Conservation (phyloP, 92 coral and sea anemone species). For the Heteractis magnifica region DNA sequence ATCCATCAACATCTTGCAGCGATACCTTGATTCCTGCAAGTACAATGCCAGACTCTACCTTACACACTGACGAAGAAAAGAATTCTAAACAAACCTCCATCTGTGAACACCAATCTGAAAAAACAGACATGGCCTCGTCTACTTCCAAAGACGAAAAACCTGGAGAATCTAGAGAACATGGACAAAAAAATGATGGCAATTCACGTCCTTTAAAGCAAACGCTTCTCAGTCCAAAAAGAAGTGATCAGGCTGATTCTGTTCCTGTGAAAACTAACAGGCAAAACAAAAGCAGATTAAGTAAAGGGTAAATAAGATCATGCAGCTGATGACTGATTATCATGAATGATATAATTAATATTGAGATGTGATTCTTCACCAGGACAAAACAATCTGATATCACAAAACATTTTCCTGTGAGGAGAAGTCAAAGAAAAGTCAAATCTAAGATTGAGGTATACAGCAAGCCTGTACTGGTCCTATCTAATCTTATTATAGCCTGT, state of each 20-base stretch:
- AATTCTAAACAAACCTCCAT: not conserved
- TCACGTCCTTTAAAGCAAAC: not conserved
- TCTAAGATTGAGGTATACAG: conserved; percentile 67
- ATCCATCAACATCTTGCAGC: not conserved
- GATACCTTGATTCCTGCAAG: not conserved
- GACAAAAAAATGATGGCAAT: not conserved
- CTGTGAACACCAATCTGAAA: not conserved
- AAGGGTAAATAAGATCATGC: conserved; percentile 13
- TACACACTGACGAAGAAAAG: not conserved
- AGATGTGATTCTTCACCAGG: conserved; percentile 10
- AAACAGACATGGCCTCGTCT: not conserved
- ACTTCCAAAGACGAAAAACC: not conserved
- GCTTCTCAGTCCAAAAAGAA: conserved; percentile 22
- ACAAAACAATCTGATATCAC: conserved; percentile 68
- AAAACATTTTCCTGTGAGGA: conserved; percentile 72
- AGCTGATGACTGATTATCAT: not conserved
- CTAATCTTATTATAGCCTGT: not conserved
- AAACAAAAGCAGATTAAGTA: conserved; percentile 21
- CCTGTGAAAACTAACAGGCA: conserved; percentile 16
- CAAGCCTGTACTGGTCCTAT: not conserved
- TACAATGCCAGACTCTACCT: not conserved
- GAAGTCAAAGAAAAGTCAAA: conserved; percentile 79
- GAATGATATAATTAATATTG: not conserved
- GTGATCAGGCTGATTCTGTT: not conserved
- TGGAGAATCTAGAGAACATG: not conserved